Conservation (phyloP, 2,797 vertebrate genomes). For the Typhlichthys eigenmanni region DNA sequence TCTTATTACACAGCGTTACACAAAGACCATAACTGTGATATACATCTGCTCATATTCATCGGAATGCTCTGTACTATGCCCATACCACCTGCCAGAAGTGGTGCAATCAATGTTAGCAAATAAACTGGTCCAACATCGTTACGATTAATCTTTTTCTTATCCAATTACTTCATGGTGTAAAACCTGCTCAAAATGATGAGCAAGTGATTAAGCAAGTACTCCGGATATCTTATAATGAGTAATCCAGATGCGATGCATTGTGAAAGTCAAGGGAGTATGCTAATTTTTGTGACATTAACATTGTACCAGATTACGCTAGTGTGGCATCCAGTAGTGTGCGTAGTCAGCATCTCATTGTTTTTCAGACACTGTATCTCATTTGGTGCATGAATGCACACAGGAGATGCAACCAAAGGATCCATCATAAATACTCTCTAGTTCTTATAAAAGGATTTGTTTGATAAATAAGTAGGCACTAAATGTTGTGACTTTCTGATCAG, state of each 20-base stretch:
- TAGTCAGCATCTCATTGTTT: constrained; percentile 39
- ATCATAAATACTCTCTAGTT: constrained; percentile 12
- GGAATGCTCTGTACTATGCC: constrained; percentile 31
- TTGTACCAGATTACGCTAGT: constrained; percentile 32
- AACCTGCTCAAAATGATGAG: constrained; percentile 44
- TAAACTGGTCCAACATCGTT: constrained; percentile 36
- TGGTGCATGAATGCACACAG: constrained; percentile 14
- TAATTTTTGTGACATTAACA: constrained; percentile 44
- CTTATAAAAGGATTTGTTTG: not conserved
- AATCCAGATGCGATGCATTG: constrained; percentile 35
- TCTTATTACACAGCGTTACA: constrained; percentile 15
- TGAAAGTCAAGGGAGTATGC: constrained; percentile 39
- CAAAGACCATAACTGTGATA: constrained; percentile 13
- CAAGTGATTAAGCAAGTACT: constrained; percentile 32
- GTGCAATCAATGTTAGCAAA: constrained; percentile 14
- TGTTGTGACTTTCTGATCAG: not conserved
- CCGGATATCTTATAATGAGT: constrained; percentile 18
- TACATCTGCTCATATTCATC: not conserved
- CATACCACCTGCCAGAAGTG: constrained; percentile 8
- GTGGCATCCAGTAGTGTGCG: constrained; percentile 21
- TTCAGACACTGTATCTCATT: constrained; percentile 18
- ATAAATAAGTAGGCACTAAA: not conserved
- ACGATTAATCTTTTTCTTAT: constrained; percentile 35
- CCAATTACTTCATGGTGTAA: constrained; percentile 33
- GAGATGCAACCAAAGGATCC: constrained; percentile 4